These are phyloP conservation scores for Dioctria linearis DNA, from an alignment of 2,888 invertebrate genomes.

Conservation along the genomic window DNA sequence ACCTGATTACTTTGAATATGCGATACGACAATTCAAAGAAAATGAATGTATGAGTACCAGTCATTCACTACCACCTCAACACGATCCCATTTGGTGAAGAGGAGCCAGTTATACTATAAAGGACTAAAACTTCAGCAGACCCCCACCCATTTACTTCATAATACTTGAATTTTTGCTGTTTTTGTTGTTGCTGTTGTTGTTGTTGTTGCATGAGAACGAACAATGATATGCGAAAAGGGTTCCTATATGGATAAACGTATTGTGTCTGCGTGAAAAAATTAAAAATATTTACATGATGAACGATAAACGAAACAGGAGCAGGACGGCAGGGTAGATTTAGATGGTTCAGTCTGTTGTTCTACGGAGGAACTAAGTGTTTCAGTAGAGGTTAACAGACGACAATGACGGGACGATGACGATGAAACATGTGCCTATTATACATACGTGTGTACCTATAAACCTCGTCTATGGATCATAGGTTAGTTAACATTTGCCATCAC, in stretches of 20 bases:
- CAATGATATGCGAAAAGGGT: conserved; percentile 16
- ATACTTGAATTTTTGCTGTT: too few species aligned
- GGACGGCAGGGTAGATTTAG: neutral
- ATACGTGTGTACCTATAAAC: too few species aligned
- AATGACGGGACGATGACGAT: neutral
- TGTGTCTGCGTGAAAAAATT: conserved; percentile 25
- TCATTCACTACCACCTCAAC: neutral
- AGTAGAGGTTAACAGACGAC: conserved; percentile 30
- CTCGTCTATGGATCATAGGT: too few species aligned
- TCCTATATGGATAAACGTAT: neutral
- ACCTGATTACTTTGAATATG: too few species aligned
- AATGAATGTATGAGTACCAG: conserved; percentile 1
- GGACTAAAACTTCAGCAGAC: conserved; percentile 4
- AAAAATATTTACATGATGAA: conserved; percentile 13
- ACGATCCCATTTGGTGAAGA: neutral
- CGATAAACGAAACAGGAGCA: too few species aligned
- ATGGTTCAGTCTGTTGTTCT: conserved; percentile 10
- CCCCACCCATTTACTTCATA: neutral
- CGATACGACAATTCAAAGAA: neutral
- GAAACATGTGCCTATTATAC: too few species aligned
- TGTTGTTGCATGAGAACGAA: conserved; percentile 1
- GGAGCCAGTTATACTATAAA: neutral
- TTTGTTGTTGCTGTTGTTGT: neutral
- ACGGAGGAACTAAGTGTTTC: neutral
- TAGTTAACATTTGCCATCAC: too few species aligned